A percentile compares a stretch with the other conserved stretches of the same genome.
Conservation (phyloP, 2,113 vertebrate genomes). For the Rattus rattus region DNA sequence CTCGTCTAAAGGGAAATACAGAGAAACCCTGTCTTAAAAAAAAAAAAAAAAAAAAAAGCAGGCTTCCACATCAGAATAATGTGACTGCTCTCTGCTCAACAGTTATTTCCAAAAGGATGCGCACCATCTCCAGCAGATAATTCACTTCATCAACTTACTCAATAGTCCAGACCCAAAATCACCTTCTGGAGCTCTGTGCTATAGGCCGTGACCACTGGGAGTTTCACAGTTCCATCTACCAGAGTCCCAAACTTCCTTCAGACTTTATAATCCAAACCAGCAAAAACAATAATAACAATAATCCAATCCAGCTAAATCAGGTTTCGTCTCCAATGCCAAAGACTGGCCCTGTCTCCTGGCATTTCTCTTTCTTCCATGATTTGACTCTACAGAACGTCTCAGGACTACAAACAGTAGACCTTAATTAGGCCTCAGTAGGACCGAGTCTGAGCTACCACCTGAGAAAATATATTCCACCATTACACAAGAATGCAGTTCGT, state of each 20-base stretch:
- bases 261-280: constrained; percentile 52
- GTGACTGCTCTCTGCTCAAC: constrained; percentile 51
- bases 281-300: not conserved
- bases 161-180: constrained; percentile 62
- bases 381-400: constrained; percentile 54
- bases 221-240: not conserved
- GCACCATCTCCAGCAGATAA: constrained; percentile 68
- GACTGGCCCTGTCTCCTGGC: constrained; percentile 41
- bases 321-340: constrained; percentile 56
- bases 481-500: constrained; percentile 68
- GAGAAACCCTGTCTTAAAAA: not conserved
- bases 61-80: constrained; percentile 60
- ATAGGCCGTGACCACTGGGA: constrained; percentile 4
- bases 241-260: constrained; percentile 46
- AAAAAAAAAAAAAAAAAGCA: constrained; percentile 27
- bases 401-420: constrained; percentile 32
- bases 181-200: constrained; percentile 46
- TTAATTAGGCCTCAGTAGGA: constrained; percentile 76
- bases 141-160: constrained; percentile 61
- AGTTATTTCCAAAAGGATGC: constrained; percentile 60
- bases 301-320: not conserved
- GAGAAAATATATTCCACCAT: constrained; percentile 72
- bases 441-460: constrained; percentile 67
- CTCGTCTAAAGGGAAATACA: not conserved
- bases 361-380: constrained; percentile 54